Base-by-base conservation (phyloP, 2,113 vertebrate species). In the Mesocricetus auratus region DNA sequence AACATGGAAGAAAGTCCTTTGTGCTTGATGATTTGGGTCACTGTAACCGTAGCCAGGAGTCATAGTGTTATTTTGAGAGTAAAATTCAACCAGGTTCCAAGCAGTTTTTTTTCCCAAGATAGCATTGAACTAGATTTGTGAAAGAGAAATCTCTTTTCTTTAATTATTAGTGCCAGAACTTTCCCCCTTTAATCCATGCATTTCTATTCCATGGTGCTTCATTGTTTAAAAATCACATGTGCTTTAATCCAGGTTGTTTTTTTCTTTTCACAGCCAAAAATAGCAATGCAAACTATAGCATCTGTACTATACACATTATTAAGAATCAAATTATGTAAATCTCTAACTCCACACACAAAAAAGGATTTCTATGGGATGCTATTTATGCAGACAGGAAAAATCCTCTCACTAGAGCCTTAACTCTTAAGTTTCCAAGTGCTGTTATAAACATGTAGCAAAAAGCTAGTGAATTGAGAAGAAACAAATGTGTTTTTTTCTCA, bases 281-380 rank as follows among this genome's bases (percentile, higher is more conserved):
- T 95, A 96, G 87, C 69, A 95, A 53, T 86, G 69, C 68, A 96
- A 92, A 92, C 85, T 93, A 56, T 94, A 97, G 53, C 94, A 93
- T 94, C 50, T 94, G 71, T 96, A 73, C 95, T 95, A 73, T 73
- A 79, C 31, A 92, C 24, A 33, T 95, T 96, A 60, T 96, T 97
- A 96, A 50, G 53, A 93, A 64, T 93, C 73, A 89, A 93, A 97
- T 97, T 96, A 97, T 97, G 83, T 96, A 97, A 97, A 96, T 97
- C 83, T 97, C 77, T 92, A 89, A 83, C 73, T 95, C 60, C 16
- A 96, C 31, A 83, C 85, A 95, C 31, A 71, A 8, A 69, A 93
- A 97, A 92, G 16, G 24, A 94, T 94, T 96, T 95, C 69, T 94
- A 93, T 94, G 39, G 87, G 26, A 69, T 92, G 83, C 69, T 92